phyloP scores from a whole-genome alignment of 1,140 invertebrate species.

The Drosophila malerkotliana region DNA sequence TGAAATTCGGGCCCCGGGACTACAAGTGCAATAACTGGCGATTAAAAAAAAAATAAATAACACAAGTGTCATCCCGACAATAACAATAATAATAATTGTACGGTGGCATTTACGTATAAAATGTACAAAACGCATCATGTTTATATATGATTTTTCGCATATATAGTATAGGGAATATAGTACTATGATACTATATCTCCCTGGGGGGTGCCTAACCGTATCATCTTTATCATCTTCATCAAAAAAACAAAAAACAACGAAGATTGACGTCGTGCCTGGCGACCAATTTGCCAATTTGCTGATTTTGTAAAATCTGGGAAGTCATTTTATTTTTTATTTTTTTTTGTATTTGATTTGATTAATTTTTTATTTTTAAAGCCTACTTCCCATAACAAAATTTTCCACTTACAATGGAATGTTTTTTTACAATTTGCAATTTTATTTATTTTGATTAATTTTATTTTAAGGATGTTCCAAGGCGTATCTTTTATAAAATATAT shows the following conservation, averaged over 20 bases:
- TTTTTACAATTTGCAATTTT: neutral
- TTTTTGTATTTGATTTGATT: neutral
- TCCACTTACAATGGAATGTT: slow-evolving; percentile 18
- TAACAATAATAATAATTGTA: slow-evolving; percentile 29
- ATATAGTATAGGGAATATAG: neutral
- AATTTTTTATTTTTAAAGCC: slow-evolving; percentile 3
- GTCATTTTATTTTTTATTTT: neutral
- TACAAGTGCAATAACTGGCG: slow-evolving; percentile 33
- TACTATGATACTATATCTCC: slow-evolving; percentile 23
- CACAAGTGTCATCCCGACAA: slow-evolving; percentile 18
- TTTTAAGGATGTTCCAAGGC: too few relatives aligned
- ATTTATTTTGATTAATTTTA: too few relatives aligned
- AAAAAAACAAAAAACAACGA: slow-evolving; percentile 4
- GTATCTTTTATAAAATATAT: too few relatives aligned
- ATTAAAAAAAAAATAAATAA: slow-evolving; percentile 41
- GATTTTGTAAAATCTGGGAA: slow-evolving; percentile 15
- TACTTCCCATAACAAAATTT: slow-evolving; percentile 36
- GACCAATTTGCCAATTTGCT: slow-evolving; percentile 46
- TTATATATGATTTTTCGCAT: too few relatives aligned
- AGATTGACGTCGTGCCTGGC: slow-evolving; percentile 37
- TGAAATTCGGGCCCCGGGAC: neutral
- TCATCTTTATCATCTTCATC: neutral
- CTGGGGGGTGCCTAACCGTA: neutral
- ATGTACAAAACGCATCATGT: neutral
- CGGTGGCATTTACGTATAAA: slow-evolving; percentile 29